A percentile compares a stretch with the other conserved stretches of the same genome.
Evolutionary conservation across 2,113 vertebrate genomes (phyloP).

Genomic region (Hyaena hyaena): DNA sequence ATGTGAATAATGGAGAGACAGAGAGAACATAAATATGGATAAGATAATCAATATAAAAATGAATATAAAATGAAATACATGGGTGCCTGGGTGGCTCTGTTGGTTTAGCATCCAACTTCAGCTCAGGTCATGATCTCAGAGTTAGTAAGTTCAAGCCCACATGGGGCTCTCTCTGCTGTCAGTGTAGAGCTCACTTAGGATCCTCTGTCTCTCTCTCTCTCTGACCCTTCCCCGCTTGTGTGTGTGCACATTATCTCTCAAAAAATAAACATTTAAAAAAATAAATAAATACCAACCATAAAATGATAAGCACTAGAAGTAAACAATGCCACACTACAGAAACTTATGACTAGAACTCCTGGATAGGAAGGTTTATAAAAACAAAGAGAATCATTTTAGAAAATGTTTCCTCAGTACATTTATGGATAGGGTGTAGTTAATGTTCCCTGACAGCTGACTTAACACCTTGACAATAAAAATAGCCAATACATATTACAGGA

Average conservation of each 20-base stretch:
- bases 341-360: neutral
- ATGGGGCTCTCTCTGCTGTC: no score
- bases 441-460: neutral
- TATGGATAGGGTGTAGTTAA: neutral
- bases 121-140: no score
- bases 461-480: slow-evolving; percentile 21
- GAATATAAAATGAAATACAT: slow-evolving; percentile 31
- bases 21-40: neutral
- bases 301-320: neutral
- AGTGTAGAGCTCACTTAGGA: no score
- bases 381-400: slow-evolving; percentile 33
- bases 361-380: neutral
- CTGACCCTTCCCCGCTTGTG: no score
- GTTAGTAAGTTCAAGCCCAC: no score
- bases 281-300: neutral
- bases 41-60: slow-evolving; percentile 40
- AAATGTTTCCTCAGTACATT: slow-evolving; percentile 44
- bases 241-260: no score
- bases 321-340: neutral
- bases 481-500: neutral
- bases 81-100: no score
- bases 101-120: no score
- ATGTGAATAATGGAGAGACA: neutral
- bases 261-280: no score
- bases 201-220: no score